These are phyloP conservation scores for Adelognathus sp. DNA, from an alignment of 2,888 invertebrate genomes.

Conservation along the genomic window DNA sequence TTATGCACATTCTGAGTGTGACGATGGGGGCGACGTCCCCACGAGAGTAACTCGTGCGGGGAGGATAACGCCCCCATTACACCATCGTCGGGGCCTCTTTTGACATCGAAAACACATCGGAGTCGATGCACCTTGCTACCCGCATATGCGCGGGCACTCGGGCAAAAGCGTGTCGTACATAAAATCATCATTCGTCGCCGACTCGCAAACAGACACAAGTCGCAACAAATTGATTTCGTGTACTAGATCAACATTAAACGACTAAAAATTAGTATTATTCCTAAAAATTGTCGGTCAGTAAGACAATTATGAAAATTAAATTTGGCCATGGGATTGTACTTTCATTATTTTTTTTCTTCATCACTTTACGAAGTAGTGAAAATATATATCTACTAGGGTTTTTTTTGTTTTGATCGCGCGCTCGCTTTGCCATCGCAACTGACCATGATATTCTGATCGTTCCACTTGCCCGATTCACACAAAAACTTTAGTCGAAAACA, in stretches of 20 bases:
- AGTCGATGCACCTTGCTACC: slow-evolving; percentile 69
- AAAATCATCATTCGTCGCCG: slow-evolving; percentile 19
- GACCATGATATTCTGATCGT: too few relatives aligned
- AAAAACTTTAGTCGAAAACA: too few relatives aligned
- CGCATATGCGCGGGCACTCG: slow-evolving; percentile 64
- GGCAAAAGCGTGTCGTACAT: slow-evolving; percentile 2
- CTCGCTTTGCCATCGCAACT: too few relatives aligned
- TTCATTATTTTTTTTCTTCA: too few relatives aligned
- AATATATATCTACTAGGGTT: too few relatives aligned
- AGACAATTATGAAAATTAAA: not conserved
- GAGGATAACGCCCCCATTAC: slow-evolving; percentile 47
- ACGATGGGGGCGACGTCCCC: slow-evolving; percentile 44
- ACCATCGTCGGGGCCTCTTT: slow-evolving; percentile 18
- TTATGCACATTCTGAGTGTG: slow-evolving; percentile 13
- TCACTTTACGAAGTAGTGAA: too few relatives aligned
- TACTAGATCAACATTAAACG: not conserved
- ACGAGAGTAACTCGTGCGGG: slow-evolving; percentile 21
- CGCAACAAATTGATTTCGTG: not conserved
- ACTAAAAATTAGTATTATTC: not conserved
- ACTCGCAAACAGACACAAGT: not conserved
- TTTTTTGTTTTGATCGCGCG: too few relatives aligned
- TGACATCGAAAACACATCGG: slow-evolving; percentile 26
- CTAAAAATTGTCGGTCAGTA: not conserved
- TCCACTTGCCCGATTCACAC: too few relatives aligned
- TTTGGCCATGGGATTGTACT: not conserved